Evolutionary conservation across 2,797 vertebrate genomes (phyloP).

Genomic region (Paratrypauchen microcephalus): DNA sequence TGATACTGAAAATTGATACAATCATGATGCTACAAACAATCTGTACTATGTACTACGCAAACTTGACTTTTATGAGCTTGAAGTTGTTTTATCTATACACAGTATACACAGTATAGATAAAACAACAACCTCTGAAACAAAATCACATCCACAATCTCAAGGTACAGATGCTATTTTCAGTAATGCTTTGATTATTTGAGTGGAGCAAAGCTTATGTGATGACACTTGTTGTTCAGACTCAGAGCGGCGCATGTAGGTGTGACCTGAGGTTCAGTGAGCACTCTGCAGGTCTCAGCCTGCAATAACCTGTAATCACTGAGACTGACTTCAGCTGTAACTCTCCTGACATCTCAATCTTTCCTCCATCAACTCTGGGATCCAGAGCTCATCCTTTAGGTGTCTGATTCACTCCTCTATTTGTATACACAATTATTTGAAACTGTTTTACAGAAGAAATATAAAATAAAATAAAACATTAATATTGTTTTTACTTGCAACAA

Average conservation of each 20-base stretch:
- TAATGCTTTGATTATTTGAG: not conserved
- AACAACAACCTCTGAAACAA: not conserved
- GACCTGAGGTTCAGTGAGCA: constrained; percentile 10
- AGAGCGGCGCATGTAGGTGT: not conserved
- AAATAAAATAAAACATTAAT: not conserved
- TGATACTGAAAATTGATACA: too few relatives aligned
- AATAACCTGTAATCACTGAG: constrained; percentile 27
- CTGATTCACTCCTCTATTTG: not conserved
- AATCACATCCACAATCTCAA: not conserved
- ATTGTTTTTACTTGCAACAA: not conserved
- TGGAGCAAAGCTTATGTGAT: not conserved
- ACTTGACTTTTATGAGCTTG: too few relatives aligned
- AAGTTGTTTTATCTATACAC: too few relatives aligned
- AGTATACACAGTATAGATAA: too few relatives aligned
- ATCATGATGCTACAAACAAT: too few relatives aligned
- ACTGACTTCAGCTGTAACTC: constrained; percentile 9
- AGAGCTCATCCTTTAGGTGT: constrained; percentile 12
- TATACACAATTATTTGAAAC: constrained; percentile 1
- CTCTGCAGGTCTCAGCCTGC: not conserved
- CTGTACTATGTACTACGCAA: too few relatives aligned
- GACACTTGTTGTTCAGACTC: not conserved
- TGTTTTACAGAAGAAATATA: too few relatives aligned
- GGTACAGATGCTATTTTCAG: not conserved
- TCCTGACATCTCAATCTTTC: constrained; percentile 23
- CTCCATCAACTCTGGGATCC: constrained; percentile 22